Evolutionary conservation across 2,888 invertebrate genomes (phyloP).

Genomic region (Thecocarcelia acutangulata): DNA sequence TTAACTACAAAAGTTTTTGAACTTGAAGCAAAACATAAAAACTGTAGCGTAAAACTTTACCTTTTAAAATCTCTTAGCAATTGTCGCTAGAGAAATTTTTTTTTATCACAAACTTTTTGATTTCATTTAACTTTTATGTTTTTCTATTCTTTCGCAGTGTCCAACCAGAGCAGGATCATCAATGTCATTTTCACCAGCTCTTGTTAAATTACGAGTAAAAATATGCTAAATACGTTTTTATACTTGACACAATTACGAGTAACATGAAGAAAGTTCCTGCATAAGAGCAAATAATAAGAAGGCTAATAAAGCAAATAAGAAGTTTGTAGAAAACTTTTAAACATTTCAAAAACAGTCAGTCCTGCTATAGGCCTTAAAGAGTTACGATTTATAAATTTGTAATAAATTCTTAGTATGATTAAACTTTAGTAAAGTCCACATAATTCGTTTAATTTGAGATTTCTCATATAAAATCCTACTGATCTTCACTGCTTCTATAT

Average conservation of each 20-base stretch:
- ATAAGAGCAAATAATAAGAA: too few species aligned
- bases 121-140: slow-evolving; percentile 13
- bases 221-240: not conserved
- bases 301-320: too few species aligned
- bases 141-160: slow-evolving; percentile 38
- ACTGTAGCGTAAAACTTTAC: slow-evolving; percentile 12
- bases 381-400: too few species aligned
- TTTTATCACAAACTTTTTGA: slow-evolving; percentile 37
- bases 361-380: too few species aligned
- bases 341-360: too few species aligned
- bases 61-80: slow-evolving; percentile 18
- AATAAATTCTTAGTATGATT: too few species aligned
- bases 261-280: not conserved
- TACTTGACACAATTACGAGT: not conserved
- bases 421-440: too few species aligned
- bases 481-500: too few species aligned
- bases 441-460: too few species aligned
- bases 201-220: slow-evolving; percentile 40
- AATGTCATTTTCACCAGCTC: slow-evolving; percentile 70
- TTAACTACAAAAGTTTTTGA: slow-evolving; percentile 4
- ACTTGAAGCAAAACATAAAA: slow-evolving; percentile 21
- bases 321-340: too few species aligned
- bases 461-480: too few species aligned
- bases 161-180: slow-evolving; percentile 68
- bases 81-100: slow-evolving; percentile 33